Evolutionary conservation across 2,113 vertebrate genomes (phyloP).

Genomic region (Pelusios castaneus): DNA sequence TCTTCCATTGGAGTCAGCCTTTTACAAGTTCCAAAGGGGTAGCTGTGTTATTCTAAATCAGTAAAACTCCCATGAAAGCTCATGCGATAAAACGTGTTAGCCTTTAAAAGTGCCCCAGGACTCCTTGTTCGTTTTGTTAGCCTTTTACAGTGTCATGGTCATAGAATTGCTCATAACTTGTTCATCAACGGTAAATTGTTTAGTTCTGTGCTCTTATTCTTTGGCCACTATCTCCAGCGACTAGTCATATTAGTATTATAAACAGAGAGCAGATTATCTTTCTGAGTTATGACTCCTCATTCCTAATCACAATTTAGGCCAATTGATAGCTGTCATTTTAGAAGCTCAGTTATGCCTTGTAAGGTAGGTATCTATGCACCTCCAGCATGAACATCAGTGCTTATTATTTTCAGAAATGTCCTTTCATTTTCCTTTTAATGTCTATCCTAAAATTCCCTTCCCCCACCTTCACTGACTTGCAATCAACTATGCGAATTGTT

Average conservation of each 20-base stretch:
- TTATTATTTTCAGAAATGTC: neutral
- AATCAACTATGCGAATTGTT: too few species aligned
- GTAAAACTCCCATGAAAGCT: too few species aligned
- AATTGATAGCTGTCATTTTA: neutral
- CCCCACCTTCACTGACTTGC: neutral
- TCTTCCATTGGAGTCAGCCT: neutral
- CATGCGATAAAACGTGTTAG: too few species aligned
- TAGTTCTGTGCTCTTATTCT: neutral
- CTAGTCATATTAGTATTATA: neutral
- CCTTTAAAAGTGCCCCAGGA: too few species aligned
- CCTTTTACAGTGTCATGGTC: neutral
- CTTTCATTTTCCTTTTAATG: neutral
- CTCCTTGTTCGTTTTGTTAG: too few species aligned
- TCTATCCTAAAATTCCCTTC: neutral
- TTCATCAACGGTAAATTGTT: neutral
- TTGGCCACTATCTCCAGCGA: neutral
- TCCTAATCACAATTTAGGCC: neutral
- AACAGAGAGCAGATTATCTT: neutral
- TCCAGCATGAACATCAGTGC: neutral
- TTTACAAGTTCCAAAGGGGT: too few species aligned
- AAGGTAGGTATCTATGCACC: neutral
- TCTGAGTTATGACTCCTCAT: neutral
- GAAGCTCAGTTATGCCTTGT: fast-evolving
- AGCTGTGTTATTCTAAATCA: too few species aligned
- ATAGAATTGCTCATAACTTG: neutral